Percentiles rank a stretch among this genome's conserved stretches.
Evolutionary conservation across 2,888 invertebrate species (phyloP).

Genomic region (Brachypterus glaber): DNA sequence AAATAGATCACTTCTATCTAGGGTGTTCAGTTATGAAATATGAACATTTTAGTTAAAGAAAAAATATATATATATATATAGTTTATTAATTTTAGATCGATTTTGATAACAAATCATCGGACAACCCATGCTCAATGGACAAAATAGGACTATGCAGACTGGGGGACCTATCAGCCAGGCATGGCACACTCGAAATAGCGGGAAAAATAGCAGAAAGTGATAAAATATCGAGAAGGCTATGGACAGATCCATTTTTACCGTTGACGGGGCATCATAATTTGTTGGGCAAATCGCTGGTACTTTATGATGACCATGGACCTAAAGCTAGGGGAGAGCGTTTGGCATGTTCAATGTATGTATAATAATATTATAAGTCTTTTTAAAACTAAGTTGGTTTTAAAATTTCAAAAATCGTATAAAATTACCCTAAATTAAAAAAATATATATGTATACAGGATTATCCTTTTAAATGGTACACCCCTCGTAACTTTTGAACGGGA

Average conservation of each 20-base stretch:
- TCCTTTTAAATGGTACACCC: too few relatives aligned
- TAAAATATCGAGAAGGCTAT: conserved; percentile 59
- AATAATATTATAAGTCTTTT: conserved; percentile 1
- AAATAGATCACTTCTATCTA: too few relatives aligned
- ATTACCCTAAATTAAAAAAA: neutral
- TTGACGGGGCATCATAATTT: conserved; percentile 66
- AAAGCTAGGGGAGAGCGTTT: conserved; percentile 79
- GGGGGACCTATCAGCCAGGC: conserved; percentile 68
- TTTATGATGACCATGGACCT: conserved; percentile 82
- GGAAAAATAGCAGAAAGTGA: conserved; percentile 59
- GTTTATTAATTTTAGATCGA: conserved; percentile 48
- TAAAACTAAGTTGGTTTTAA: too few relatives aligned
- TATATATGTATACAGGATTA: too few relatives aligned
- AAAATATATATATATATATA: too few relatives aligned
- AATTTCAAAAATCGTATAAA: neutral
- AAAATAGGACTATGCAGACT: conserved; percentile 56
- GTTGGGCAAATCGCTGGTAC: conserved; percentile 72
- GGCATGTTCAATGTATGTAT: conserved; percentile 72
- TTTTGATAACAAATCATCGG: conserved; percentile 44
- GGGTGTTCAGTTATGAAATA: too few relatives aligned
- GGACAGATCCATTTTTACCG: conserved; percentile 69
- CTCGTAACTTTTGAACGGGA: too few relatives aligned
- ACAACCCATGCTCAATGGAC: conserved; percentile 50
- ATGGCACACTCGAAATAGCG: conserved; percentile 62
- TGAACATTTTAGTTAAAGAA: neutral